Evolutionary conservation across 2,797 vertebrate genomes (phyloP).

Genomic region (Numenius phaeopus): DNA sequence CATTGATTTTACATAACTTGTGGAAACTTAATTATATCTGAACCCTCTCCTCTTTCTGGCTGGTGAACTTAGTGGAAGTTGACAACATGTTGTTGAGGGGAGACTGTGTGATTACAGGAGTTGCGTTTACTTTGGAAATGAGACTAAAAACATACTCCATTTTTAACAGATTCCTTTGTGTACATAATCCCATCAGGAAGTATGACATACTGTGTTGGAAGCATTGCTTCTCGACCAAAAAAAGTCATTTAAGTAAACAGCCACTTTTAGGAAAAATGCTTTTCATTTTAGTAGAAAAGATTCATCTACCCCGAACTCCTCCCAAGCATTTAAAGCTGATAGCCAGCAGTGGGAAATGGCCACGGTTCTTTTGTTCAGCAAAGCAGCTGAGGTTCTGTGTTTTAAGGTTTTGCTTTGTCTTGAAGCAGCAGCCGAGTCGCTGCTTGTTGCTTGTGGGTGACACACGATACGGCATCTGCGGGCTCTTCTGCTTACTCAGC

Average conservation of each 20-base stretch:
- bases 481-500: conserved; percentile 55
- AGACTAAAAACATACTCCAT: conserved; percentile 1
- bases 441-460: conserved; percentile 55
- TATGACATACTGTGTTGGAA: conserved; percentile 31
- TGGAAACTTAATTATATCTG: conserved; percentile 49
- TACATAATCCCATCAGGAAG: conserved; percentile 24
- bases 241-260: conserved; percentile 12
- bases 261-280: conserved; percentile 10
- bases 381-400: conserved; percentile 32
- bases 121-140: conserved; percentile 28
- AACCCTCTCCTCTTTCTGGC: neutral
- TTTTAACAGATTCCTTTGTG: conserved; percentile 39
- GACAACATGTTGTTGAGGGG: conserved; percentile 27
- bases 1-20: conserved; percentile 59
- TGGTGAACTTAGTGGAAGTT: conserved; percentile 26
- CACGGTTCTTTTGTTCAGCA: neutral
- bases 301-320: neutral
- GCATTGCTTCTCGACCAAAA: neutral
- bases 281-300: conserved; percentile 9
- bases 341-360: conserved; percentile 29
- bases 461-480: neutral
- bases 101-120: conserved; percentile 48
- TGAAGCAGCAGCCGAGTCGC: neutral
- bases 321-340: neutral
- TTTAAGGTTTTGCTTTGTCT: conserved; percentile 53